Evolutionary conservation across 2,888 invertebrate species (phyloP).

Genomic region (Tetropium fuscum): DNA sequence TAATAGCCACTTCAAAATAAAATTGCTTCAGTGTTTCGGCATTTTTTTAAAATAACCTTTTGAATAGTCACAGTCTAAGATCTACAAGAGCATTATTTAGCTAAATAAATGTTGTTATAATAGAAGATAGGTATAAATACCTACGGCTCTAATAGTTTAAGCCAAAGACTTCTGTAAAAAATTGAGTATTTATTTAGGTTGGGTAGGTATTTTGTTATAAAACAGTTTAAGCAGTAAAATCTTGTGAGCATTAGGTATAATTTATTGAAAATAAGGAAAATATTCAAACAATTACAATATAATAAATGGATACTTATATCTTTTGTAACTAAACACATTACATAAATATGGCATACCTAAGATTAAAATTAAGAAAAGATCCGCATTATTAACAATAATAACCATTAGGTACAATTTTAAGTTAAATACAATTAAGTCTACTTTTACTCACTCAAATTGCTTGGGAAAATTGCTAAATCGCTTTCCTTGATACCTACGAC

Average conservation of each 20-base stretch:
- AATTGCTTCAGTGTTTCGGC: too few species aligned
- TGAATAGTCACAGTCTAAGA: too few species aligned
- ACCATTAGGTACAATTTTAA: constrained; percentile 44
- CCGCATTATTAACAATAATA: constrained; percentile 38
- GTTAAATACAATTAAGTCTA: constrained; percentile 44
- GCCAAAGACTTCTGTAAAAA: background rate
- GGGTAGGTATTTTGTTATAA: too few species aligned
- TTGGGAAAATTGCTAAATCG: constrained; percentile 55
- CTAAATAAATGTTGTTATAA: too few species aligned
- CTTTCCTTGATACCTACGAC: constrained; percentile 46
- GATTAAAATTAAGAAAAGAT: constrained; percentile 44
- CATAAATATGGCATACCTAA: constrained; percentile 59
- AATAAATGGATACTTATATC: constrained; percentile 42
- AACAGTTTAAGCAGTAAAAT: too few species aligned
- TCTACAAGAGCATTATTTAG: too few species aligned
- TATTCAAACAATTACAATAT: constrained; percentile 52
- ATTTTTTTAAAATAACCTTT: too few species aligned
- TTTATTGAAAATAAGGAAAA: constrained; percentile 57
- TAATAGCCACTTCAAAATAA: too few species aligned
- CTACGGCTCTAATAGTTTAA: too few species aligned
- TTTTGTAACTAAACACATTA: constrained; percentile 46
- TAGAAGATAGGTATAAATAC: too few species aligned
- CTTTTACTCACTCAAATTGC: constrained; percentile 56
- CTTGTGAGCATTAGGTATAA: constrained; percentile 50
- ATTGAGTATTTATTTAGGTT: too few species aligned